Evolutionary conservation across 2,797 vertebrate genomes (phyloP).

Genomic region (Gallinago stenura): DNA sequence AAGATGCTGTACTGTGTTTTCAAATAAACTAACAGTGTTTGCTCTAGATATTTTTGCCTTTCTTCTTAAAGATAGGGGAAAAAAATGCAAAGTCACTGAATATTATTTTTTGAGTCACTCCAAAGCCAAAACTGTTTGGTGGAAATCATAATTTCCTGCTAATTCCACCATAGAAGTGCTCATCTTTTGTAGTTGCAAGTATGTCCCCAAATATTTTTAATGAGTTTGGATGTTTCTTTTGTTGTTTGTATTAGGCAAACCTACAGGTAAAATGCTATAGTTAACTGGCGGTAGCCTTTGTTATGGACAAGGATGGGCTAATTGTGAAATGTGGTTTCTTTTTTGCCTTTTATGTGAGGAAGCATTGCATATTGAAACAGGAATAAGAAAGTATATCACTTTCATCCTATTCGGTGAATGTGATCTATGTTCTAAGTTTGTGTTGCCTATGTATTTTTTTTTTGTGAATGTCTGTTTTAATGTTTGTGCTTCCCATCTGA

Average conservation of each 20-base stretch:
- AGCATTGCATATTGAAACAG: not conserved
- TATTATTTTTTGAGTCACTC: not conserved
- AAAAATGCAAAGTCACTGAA: accelerated
- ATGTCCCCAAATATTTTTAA: not conserved
- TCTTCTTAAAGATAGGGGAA: not conserved
- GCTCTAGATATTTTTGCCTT: not conserved
- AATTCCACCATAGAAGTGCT: not conserved
- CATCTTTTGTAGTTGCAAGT: not conserved
- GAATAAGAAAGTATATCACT: not conserved
- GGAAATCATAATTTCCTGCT: not conserved
- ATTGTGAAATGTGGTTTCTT: not conserved
- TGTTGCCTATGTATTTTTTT: not conserved
- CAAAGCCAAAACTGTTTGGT: not conserved
- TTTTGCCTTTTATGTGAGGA: not conserved
- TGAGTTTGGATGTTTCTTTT: not conserved
- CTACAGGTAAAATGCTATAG: not conserved
- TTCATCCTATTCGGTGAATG: not conserved
- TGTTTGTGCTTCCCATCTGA: not conserved
- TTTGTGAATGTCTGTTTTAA: not conserved
- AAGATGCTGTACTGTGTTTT: not conserved
- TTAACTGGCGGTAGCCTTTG: not conserved
- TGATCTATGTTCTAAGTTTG: not conserved
- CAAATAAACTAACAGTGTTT: not conserved
- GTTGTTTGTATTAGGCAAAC: not conserved
- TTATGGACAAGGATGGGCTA: not conserved